Base-by-base conservation (phyloP, 2,113 vertebrate genomes). In the Jaculus jaculus region DNA sequence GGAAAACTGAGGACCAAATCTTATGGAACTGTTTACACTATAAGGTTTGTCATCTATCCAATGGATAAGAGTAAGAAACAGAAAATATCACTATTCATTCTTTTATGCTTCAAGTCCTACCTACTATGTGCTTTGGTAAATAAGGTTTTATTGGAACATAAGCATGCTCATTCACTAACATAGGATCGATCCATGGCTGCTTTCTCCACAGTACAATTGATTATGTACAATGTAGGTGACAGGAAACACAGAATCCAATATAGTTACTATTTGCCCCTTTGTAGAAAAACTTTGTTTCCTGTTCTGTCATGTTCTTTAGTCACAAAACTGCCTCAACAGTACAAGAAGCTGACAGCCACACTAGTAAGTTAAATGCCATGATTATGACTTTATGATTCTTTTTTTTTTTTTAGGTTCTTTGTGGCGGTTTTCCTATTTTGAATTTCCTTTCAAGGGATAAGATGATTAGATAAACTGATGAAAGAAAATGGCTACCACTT, bases 381-480 rank as follows among this genome's bases (percentile, higher is more conserved):
- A 34, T 42, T 51, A 69, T 72, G 30, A 54, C 28, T 85, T 88
- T 65, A n/a, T n/a, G n/a, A n/a, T n/a, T n/a, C n/a, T n/a, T n/a
- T n/a, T n/a, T n/a, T n/a, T n/a, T n/a, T n/a, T n/a, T n/a, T n/a
- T n/a, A n/a, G n/a, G n/a, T n/a, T n/a, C n/a, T n/a, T n/a, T n/a
- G n/a, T n/a, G n/a, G n/a, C n/a, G n/a, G n/a, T n/a, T 60, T 17
- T 61, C 58, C 30, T 72, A 18, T 34, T 89, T 93, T 34, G 39
- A 91, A 81, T 65, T 47, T 87, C 21, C 61, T 84, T 78, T 85
- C 69, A 39, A n/a, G n/a, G n/a, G n/a, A n/a, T n/a, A n/a, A n/a
- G n/a, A n/a, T n/a, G n/a, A n/a, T n/a, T n/a, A 65, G 32, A 39
- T 17, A 1, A 37, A 63, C 74, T 71, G 24, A 60, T 69, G 84